Conservation (phyloP, 2,888 invertebrate genomes). For the Oscheius sp. region DNA sequence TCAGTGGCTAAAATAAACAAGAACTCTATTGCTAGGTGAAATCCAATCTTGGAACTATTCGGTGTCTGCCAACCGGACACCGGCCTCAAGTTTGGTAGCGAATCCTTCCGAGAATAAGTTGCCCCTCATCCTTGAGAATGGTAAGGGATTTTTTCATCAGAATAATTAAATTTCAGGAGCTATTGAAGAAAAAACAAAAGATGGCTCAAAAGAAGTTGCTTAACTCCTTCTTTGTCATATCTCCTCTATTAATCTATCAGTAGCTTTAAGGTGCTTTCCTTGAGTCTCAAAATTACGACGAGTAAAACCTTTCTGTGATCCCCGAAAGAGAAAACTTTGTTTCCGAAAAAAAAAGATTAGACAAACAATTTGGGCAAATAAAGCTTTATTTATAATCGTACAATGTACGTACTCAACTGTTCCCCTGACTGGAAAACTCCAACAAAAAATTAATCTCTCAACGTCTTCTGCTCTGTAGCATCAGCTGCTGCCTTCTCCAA, state of each 20-base stretch:
- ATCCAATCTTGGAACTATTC: slow-evolving; percentile 23
- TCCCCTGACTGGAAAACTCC: slow-evolving; percentile 30
- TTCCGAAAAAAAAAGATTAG: too few species aligned
- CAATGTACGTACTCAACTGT: slow-evolving; percentile 29
- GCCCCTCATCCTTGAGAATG: background rate
- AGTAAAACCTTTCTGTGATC: too few species aligned
- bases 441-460: slow-evolving; percentile 26
- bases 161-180: background rate
- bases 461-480: slow-evolving; percentile 40
- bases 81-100: background rate
- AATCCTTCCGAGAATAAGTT: background rate
- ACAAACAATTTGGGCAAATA: too few species aligned
- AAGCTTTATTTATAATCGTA: slow-evolving; percentile 24
- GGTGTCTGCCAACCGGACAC: background rate
- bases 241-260: background rate
- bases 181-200: background rate
- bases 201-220: background rate
- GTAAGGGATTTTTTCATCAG: too few species aligned
- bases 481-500: slow-evolving; percentile 40
- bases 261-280: slow-evolving; percentile 10
- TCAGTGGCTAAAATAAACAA: background rate
- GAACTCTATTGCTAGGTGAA: background rate
- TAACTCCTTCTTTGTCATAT: background rate
- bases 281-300: too few species aligned
- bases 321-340: too few species aligned